Evolutionary conservation across 2,113 vertebrate species (phyloP).

Genomic region (Neotoma lepida): DNA sequence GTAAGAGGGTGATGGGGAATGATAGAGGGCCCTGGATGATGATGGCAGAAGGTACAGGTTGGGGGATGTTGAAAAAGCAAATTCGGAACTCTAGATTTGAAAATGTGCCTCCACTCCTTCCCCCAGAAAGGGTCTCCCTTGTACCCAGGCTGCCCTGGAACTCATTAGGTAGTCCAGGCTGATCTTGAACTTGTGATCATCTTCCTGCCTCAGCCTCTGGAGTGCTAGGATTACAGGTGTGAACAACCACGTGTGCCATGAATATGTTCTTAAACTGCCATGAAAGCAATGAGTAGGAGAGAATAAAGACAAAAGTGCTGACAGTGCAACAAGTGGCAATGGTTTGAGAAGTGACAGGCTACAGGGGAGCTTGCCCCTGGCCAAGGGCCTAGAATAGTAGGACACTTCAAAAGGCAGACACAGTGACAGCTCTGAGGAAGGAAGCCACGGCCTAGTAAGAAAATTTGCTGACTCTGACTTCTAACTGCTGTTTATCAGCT

Average conservation of each 20-base stretch:
- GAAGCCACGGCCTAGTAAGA: not conserved
- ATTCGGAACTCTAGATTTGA: not conserved
- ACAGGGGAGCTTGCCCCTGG: not conserved
- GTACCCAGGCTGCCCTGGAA: too few species aligned
- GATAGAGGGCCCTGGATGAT: not conserved
- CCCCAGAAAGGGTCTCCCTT: not conserved
- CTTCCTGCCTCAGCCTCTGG: not conserved
- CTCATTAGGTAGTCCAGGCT: not conserved
- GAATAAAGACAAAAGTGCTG: not conserved
- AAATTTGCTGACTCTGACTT: not conserved
- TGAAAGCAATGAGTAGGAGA: not conserved
- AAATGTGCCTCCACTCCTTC: not conserved
- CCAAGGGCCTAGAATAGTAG: fast-evolving
- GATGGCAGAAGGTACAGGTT: not conserved
- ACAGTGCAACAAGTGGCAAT: fast-evolving
- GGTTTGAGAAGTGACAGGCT: not conserved
- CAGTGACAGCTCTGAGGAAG: not conserved
- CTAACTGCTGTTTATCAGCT: not conserved
- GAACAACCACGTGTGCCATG: not conserved
- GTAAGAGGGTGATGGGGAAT: too few species aligned
- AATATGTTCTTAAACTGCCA: not conserved
- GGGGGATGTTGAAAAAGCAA: not conserved
- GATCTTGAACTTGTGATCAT: not conserved
- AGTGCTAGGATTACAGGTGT: not conserved
- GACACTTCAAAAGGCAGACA: not conserved